Base-by-base conservation (phyloP, 2,113 vertebrate genomes). In the Barbus barbus region DNA sequence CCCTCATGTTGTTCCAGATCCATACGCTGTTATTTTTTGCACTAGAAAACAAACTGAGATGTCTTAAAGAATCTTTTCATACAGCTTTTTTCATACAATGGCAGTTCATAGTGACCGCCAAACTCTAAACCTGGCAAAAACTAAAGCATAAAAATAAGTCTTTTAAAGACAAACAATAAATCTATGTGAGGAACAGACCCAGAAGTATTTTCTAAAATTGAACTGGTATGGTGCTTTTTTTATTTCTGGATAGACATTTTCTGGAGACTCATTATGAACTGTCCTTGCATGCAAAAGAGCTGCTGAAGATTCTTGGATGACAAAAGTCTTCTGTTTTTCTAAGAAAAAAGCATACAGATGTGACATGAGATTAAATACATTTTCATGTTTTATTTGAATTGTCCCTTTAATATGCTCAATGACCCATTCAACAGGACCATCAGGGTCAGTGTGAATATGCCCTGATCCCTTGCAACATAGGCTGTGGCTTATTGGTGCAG, bases 401-500 rank as follows among this genome's bases (percentile, higher is more conserved):
- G n/a, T 71, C 4, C 28, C 33, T 46, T 74, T 22, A 22, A 31
- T 31, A 14, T 36, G n/a, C n/a, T 26, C 2, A 26, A 26, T 44
- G 44, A 1, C 75, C 28, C 16, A 5, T 51, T 63, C 14, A 9
- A 63, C 90, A 95, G 95, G 94, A 94, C 26, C 95, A 95, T 4
- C 91, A 94, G 86, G 92, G 87, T 0, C 85, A 92, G 0, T 95
- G 95, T 90, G 94, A 95, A 60, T 93, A 91, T 9, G 92, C 92
- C 65, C 56, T 91, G 84, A 93, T 95, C 78, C 92, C 91, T 0
- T 94, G 95, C 61, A 94, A 93, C 85, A 91, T 93, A 9, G 93
- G 93, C 44, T 95, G 94, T 58, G 94, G 94, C 0, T 90, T 91
- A 16, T 31, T 91, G 90, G 91, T 93, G 65, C 90, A 92, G 88